Conservation (phyloP, 2,888 invertebrate genomes). For the Apodemia mormo region DNA sequence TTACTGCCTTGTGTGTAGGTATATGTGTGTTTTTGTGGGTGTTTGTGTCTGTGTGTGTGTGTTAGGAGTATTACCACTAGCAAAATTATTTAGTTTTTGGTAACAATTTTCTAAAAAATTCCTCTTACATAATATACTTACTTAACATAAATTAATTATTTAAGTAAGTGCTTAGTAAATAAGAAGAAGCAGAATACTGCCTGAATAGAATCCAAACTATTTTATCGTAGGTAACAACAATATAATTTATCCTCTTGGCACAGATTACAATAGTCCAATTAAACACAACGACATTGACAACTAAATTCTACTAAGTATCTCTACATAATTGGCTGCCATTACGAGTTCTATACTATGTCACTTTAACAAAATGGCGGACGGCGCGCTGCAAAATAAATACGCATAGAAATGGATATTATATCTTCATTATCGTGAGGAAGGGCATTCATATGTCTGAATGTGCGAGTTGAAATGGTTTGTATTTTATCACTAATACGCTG, state of each 20-base stretch:
- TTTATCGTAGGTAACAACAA: background rate
- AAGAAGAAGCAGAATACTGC: too few relatives aligned
- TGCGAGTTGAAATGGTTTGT: constrained; percentile 74
- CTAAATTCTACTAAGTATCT: constrained; percentile 68
- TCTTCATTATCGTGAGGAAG: constrained; percentile 76
- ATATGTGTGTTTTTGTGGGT: too few relatives aligned
- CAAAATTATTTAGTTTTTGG: too few relatives aligned
- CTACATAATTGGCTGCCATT: constrained; percentile 74
- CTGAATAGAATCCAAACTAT: background rate
- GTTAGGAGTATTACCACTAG: too few relatives aligned
- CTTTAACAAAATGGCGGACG: constrained; percentile 64
- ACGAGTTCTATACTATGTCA: constrained; percentile 71
- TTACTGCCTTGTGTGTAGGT: too few relatives aligned
- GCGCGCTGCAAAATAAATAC: constrained; percentile 71
- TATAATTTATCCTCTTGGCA: constrained; percentile 1
- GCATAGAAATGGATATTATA: constrained; percentile 76
- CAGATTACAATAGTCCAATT: constrained; percentile 68
- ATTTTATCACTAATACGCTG: constrained; percentile 61
- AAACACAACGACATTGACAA: constrained; percentile 72
- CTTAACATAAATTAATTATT: too few relatives aligned
- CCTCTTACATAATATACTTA: too few relatives aligned
- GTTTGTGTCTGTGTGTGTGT: too few relatives aligned
- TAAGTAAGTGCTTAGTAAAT: too few relatives aligned
- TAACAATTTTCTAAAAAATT: too few relatives aligned
- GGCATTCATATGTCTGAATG: constrained; percentile 78